phyloP scores from a whole-genome alignment of 2,113 vertebrate genomes.

The Monarcha castaneiventris region DNA sequence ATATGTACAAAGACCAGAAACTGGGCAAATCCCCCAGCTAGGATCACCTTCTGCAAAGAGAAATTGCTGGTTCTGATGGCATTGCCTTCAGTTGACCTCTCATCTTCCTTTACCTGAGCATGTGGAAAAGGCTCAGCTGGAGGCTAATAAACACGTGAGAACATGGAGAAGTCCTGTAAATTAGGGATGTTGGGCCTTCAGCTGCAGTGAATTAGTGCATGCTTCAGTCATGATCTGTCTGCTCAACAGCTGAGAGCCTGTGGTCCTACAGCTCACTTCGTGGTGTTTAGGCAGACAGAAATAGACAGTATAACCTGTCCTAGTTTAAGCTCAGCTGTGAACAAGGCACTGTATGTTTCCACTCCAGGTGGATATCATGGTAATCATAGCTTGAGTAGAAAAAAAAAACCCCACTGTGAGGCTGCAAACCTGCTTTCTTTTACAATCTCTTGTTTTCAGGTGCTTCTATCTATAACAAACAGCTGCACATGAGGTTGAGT shows the following conservation, averaged over 20 bases:
- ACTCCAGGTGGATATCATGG: neutral
- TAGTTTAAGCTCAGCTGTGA: neutral
- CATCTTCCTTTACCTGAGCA: neutral
- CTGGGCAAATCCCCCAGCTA: neutral
- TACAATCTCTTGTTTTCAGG: neutral
- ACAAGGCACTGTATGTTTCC: neutral
- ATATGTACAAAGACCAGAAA: neutral
- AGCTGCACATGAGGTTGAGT: neutral
- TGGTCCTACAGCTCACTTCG: fast-evolving
- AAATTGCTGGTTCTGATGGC: neutral
- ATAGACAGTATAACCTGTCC: neutral
- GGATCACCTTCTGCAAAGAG: neutral
- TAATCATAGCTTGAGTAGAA: neutral
- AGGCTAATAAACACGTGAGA: neutral
- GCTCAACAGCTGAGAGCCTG: neutral
- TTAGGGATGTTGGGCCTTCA: neutral
- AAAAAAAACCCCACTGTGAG: neutral
- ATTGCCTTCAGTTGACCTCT: neutral
- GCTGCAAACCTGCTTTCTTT: neutral
- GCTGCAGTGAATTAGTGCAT: neutral
- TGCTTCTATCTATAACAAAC: neutral
- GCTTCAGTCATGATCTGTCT: neutral
- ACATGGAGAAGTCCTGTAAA: neutral
- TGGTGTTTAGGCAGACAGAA: neutral
- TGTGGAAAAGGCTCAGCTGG: neutral